Percentiles rank a stretch among this genome's conserved stretches.
Conservation (phyloP, 2,797 vertebrate genomes). For the Perodicticus potto region DNA sequence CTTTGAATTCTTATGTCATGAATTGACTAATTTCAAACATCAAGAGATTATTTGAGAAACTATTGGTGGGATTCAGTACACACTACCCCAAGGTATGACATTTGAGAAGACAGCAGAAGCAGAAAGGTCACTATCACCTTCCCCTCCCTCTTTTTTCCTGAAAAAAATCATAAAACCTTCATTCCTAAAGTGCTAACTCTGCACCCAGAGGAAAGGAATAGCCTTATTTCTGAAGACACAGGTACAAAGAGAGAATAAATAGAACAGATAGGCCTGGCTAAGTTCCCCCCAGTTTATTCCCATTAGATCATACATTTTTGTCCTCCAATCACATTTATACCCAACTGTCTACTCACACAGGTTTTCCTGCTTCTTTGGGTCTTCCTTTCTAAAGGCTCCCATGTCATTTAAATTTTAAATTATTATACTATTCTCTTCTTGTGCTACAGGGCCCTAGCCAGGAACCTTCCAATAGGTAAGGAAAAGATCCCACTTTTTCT, state of each 20-base stretch:
- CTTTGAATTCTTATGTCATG: conserved; percentile 26
- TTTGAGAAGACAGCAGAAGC: not conserved
- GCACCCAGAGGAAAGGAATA: conserved; percentile 28
- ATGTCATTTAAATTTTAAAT: not conserved
- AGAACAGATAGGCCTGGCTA: not conserved
- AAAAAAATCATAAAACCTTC: conserved; percentile 48
- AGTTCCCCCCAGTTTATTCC: not conserved
- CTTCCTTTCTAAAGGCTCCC: not conserved
- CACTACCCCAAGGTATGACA: not conserved
- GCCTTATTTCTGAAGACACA: conserved; percentile 1
- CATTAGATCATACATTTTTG: not conserved
- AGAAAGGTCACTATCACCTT: not conserved
- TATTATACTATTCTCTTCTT: conserved; percentile 12
- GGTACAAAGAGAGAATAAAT: not conserved
- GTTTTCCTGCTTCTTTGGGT: not conserved
- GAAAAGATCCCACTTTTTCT: not conserved
- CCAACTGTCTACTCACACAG: not conserved
- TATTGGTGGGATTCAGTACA: not conserved
- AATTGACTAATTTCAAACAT: conserved; percentile 34
- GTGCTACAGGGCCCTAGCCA: not conserved
- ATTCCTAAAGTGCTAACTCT: conserved; percentile 14
- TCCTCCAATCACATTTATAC: not conserved
- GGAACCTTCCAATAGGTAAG: not conserved
- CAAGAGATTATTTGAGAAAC: conserved; percentile 34
- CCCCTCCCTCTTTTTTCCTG: not conserved